Evolutionary conservation across 1,140 invertebrate species (phyloP).

Genomic region (Lepidotrigona ventralis): DNA sequence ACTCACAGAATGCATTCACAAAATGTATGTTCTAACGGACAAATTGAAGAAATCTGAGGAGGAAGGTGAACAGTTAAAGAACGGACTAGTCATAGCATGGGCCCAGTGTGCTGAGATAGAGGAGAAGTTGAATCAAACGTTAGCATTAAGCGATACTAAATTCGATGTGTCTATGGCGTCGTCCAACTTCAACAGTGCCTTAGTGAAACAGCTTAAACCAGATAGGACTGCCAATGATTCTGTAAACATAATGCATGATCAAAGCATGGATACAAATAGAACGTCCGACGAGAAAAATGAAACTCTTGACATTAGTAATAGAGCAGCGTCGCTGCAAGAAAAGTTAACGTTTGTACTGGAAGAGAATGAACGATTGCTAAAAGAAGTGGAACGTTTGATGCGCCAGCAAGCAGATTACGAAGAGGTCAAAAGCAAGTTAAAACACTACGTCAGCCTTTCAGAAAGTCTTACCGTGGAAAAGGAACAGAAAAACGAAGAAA

Average conservation of each 20-base stretch:
- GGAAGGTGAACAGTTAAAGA: constrained; percentile 82
- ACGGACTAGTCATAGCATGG: constrained; percentile 82
- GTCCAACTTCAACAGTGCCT: constrained; percentile 19
- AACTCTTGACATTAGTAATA: constrained; percentile 11
- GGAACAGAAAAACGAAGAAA: constrained; percentile 38
- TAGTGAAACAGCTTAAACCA: constrained; percentile 9
- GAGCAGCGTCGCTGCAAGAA: not conserved
- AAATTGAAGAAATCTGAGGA: constrained; percentile 82
- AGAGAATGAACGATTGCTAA: constrained; percentile 55
- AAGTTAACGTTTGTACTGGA: constrained; percentile 23
- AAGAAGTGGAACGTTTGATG: constrained; percentile 48
- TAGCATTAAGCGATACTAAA: constrained; percentile 78
- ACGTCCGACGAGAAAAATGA: constrained; percentile 23
- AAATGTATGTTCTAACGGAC: constrained; percentile 83
- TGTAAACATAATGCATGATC: constrained; percentile 18
- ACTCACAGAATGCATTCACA: constrained; percentile 81
- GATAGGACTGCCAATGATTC: constrained; percentile 18
- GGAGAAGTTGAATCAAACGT: constrained; percentile 80
- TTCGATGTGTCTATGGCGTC: constrained; percentile 68
- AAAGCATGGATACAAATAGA: constrained; percentile 16
- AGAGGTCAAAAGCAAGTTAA: constrained; percentile 57
- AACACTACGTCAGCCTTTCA: constrained; percentile 45
- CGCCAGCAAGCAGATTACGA: constrained; percentile 53
- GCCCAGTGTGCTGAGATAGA: constrained; percentile 83
- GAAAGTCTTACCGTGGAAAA: constrained; percentile 67